Base-by-base conservation (phyloP, 2,113 vertebrate species). In the Hemibagrus wyckioides region DNA sequence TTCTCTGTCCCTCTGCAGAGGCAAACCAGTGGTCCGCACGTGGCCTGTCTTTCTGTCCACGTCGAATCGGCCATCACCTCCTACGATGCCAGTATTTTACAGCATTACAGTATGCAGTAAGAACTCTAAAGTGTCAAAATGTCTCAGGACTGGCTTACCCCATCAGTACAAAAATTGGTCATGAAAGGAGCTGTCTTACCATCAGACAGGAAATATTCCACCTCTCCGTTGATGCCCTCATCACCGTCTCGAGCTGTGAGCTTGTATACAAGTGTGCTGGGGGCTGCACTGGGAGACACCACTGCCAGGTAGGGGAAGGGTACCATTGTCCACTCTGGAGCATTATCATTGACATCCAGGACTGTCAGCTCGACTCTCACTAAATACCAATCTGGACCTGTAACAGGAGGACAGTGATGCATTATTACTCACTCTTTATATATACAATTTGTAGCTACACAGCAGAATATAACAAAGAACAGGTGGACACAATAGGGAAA, bases 121-220 rank as follows among this genome's bases (percentile, higher is more conserved):
- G n/a, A n/a, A n/a, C n/a, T n/a, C n/a, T n/a, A n/a, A n/a, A n/a
- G n/a, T n/a, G n/a, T 11, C n/a, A 77, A 19, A 52, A 17, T 50
- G n/a, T n/a, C 73, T n/a, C 73, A 77, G 44, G 28, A 30, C 44
- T 59, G 33, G 11, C 52, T 10, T 56, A 9, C 52, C 6, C 21
- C 30, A 59, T 25, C 17, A 13, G 1, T 59, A 41, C 33, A 41
- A 57, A 80, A 50, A 11, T 30, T 57, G 30, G 9, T 14, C 14
- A 80, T 80, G 13, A 80, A 81, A 57, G 15, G 23, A 81, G 54
- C 79, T 0, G 21, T 83, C 90, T 91, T 94, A 97, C 97, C 97
- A 87, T 97, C 96, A 25, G 96, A 94, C 76, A 98, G 95, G 90
- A 97, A 97, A 93, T 97, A 98, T 61, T 97, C 96, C 89, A 97